These are phyloP conservation scores for Catocala fraxini DNA, from an alignment of 2,888 invertebrate species.

Conservation along the genomic window DNA sequence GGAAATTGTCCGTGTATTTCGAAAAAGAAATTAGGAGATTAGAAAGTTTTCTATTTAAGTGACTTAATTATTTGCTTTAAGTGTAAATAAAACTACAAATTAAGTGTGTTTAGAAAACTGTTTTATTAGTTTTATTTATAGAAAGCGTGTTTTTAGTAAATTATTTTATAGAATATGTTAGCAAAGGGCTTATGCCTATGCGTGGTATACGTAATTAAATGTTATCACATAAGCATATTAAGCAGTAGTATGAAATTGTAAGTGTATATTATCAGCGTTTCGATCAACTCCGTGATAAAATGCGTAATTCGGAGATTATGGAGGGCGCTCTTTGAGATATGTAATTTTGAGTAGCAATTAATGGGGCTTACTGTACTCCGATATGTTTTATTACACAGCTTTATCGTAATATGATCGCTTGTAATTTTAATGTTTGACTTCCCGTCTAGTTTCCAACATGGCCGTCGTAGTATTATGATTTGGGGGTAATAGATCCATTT, in stretches of 20 bases:
- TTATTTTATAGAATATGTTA: background rate
- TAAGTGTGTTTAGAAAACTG: background rate
- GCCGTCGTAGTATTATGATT: too few relatives aligned
- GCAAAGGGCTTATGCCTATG: background rate
- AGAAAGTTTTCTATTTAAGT: background rate
- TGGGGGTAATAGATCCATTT: background rate
- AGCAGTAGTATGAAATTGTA: constrained; percentile 10
- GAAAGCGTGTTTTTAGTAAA: too few relatives aligned
- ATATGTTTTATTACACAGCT: constrained; percentile 31
- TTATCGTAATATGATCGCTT: constrained; percentile 21
- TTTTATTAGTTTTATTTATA: background rate
- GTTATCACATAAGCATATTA: constrained; percentile 11
- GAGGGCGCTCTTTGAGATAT: constrained; percentile 47
- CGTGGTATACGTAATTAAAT: constrained; percentile 10
- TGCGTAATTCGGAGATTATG: constrained; percentile 60
- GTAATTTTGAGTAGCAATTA: constrained; percentile 54
- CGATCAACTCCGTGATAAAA: constrained; percentile 66
- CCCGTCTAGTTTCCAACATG: background rate
- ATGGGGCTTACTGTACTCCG: constrained; percentile 41
- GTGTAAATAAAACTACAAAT: background rate
- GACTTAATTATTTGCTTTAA: background rate
- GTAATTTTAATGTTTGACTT: constrained; percentile 17
- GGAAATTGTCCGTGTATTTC: background rate
- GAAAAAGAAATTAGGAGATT: background rate
- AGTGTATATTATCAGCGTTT: constrained; percentile 21